Base-by-base conservation (phyloP, 2,797 vertebrate genomes). In the Spheniscus humboldti region DNA sequence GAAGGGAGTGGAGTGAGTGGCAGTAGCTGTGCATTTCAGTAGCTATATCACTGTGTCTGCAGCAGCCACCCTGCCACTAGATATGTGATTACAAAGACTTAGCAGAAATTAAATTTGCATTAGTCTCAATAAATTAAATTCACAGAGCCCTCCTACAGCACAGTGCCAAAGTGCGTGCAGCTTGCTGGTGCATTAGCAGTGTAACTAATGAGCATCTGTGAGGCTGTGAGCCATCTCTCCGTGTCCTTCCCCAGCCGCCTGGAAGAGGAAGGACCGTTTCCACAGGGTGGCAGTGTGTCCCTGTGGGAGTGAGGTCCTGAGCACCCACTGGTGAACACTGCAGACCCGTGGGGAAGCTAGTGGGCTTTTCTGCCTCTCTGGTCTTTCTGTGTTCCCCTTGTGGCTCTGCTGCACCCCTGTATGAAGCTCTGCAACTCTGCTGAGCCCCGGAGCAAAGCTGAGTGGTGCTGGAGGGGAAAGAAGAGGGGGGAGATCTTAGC, bases 251-350 rank as follows among this genome's bases (percentile, higher is more conserved):
- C 13, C 19, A n/a, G 48, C 30, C 0, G 4, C 39, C 30, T 18
- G 39, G 27, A 55, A 77, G 57, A 73, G 63, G 62, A 53, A 37
- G 45, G 68, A 50, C 12, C 0, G 1, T 77, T 84, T 94, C 97
- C 97, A 95, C 96, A 73, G 91, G 97, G 91, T 97, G 97, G 95
- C 95, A 93, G 52, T 90, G 81, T 97, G 67, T 35, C 86, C 62
- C 83, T 53, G 73, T 72, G 73, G 81, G 83, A 97, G 24, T 2
- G 63, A 63, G 47, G 30, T 56, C 30, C 66, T 20, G 6, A 13
- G 27, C 55, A 11, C 71, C 76, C 71, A 28, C 68, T 24, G 66
- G 30, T 50, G 83, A 85, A 30, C 63, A 39, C 13, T 33, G 37
- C 45, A n/a, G 48, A 19, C 48, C 37, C 2, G 2, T 20, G 35